Conservation (phyloP, 2,797 vertebrate species). For the Ceyx erithaca region DNA sequence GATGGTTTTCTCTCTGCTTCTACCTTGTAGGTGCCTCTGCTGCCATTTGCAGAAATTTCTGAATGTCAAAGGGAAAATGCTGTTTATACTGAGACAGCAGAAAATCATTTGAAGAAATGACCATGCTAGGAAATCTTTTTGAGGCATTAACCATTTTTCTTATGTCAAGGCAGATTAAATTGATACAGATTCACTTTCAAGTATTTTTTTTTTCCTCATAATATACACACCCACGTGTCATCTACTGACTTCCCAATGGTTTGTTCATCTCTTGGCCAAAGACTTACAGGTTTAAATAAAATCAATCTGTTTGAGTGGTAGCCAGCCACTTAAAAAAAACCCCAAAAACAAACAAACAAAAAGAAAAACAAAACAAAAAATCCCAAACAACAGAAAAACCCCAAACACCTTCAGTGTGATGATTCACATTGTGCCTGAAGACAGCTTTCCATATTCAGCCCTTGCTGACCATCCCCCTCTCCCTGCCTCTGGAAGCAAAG, state of each 20-base stretch:
- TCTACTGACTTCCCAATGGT: not conserved
- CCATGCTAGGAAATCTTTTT: not conserved
- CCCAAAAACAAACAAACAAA: not conserved
- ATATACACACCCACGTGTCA: not conserved
- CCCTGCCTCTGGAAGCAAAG: constrained; percentile 31
- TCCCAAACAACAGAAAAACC: no score
- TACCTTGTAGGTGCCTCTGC: not conserved
- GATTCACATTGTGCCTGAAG: constrained; percentile 36
- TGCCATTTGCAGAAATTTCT: not conserved
- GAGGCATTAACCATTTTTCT: not conserved
- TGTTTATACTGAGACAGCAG: constrained; percentile 1
- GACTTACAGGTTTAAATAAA: not conserved
- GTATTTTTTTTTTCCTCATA: not conserved
- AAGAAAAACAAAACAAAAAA: no score
- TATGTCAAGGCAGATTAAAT: not conserved
- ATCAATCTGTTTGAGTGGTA: not conserved
- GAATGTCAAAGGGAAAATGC: not conserved
- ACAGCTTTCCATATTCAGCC: constrained; percentile 19
- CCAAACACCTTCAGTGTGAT: not conserved
- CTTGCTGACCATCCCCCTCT: not conserved
- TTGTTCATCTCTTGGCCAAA: not conserved
- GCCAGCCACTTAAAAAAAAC: not conserved
- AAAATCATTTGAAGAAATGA: not conserved
- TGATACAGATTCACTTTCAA: not conserved
- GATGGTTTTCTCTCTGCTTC: not conserved